Conservation (phyloP, 2,113 vertebrate genomes). For the Podiceps cristatus region DNA sequence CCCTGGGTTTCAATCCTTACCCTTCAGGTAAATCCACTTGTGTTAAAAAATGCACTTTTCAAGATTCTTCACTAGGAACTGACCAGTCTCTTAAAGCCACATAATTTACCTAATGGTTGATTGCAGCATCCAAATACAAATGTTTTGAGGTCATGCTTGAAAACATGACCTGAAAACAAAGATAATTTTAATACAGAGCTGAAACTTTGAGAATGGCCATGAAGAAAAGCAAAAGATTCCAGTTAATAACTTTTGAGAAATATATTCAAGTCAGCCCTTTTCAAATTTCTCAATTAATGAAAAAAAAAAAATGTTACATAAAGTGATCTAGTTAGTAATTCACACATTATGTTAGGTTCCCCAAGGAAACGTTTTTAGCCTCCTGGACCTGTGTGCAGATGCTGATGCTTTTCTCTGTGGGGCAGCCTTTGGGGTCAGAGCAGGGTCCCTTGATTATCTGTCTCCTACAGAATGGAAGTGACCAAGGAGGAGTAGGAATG, state of each 20-base stretch:
- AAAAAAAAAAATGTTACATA: neutral
- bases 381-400: neutral
- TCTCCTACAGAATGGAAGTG: neutral
- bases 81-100: neutral
- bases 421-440: neutral
- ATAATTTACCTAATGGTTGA: neutral
- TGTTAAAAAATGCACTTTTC: neutral
- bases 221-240: neutral
- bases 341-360: neutral
- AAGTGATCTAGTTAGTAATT: neutral
- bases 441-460: neutral
- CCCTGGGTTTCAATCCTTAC: neutral
- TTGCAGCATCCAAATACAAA: neutral
- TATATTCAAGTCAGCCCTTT: neutral
- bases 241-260: neutral
- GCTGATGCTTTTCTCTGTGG: neutral
- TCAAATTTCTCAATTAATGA: neutral
- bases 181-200: neutral
- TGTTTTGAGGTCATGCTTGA: neutral
- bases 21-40: neutral
- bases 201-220: neutral
- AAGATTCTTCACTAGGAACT: neutral
- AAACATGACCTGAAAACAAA: neutral
- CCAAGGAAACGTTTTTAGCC: neutral
- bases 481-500: neutral